Percentiles rank a stretch among this genome's conserved stretches.
These are phyloP conservation scores for Acrobasis repandana DNA, from an alignment of 2,888 invertebrate genomes.

Conservation along the genomic window DNA sequence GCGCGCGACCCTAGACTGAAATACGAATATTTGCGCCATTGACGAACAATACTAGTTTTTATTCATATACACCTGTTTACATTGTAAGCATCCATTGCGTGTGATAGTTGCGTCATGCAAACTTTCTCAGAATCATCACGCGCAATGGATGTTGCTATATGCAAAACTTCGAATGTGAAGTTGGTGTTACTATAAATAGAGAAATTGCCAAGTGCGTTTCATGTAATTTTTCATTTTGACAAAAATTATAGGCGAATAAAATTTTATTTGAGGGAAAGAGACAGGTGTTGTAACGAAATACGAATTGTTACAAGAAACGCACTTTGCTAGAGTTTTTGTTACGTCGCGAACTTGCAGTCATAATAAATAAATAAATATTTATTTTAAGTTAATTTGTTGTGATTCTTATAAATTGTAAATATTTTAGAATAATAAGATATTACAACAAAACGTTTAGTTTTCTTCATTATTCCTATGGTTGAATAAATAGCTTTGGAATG, in stretches of 20 bases:
- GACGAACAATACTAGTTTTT: neutral
- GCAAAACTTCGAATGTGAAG: neutral
- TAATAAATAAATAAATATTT: constrained; percentile 54
- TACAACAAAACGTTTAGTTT: constrained; percentile 34
- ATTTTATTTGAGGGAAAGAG: neutral
- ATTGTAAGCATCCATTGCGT: neutral
- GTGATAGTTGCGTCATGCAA: neutral
- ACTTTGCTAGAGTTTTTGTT: constrained; percentile 15
- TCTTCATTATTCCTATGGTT: constrained; percentile 29
- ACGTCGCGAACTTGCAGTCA: constrained; percentile 34
- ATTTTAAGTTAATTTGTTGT: constrained; percentile 74
- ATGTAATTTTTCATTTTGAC: neutral
- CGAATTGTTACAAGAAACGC: constrained; percentile 3
- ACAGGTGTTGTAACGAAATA: neutral
- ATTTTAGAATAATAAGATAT: constrained; percentile 55
- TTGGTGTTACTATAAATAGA: neutral
- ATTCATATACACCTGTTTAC: neutral
- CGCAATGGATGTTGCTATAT: neutral
- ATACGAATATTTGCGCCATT: constrained; percentile 1
- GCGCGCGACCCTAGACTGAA: constrained; percentile 12
- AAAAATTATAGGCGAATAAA: neutral
- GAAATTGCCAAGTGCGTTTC: neutral
- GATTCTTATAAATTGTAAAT: constrained; percentile 67
- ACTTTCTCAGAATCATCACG: neutral
- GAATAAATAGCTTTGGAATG: constrained; percentile 20